Evolutionary conservation across 1,140 invertebrate genomes (phyloP).

Genomic region (Nephila pilipes): DNA sequence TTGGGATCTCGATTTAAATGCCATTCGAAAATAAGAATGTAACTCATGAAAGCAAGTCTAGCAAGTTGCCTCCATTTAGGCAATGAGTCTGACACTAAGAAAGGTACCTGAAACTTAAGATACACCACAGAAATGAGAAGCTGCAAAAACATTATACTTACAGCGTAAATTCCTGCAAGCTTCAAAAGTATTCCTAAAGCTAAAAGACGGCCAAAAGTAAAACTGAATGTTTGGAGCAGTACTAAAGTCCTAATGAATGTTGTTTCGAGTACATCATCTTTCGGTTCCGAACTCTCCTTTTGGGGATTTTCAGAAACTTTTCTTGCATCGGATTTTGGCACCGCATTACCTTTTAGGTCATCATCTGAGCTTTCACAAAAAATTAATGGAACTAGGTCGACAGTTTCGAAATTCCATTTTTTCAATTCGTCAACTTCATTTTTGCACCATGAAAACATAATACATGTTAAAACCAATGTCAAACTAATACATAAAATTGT

Average conservation of each 20-base stretch:
- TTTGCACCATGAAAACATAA: conserved; percentile 38
- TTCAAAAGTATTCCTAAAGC: conserved; percentile 69
- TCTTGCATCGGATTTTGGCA: not conserved
- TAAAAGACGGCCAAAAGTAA: conserved; percentile 68
- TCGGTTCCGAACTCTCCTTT: not conserved
- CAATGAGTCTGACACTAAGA: conserved; percentile 60
- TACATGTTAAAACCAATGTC: conserved; percentile 60
- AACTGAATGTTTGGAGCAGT: conserved; percentile 57
- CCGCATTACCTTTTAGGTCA: not conserved
- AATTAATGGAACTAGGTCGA: conserved; percentile 63
- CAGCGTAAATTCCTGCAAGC: conserved; percentile 63
- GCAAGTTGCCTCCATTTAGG: conserved; percentile 61
- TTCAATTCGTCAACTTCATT: conserved; percentile 40
- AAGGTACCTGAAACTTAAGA: conserved; percentile 69
- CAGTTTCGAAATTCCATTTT: conserved; percentile 70
- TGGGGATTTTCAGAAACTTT: not conserved
- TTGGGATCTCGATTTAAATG: conserved; percentile 67
- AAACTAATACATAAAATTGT: conserved; percentile 38
- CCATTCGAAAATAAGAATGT: conserved; percentile 73
- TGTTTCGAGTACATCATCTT: not conserved
- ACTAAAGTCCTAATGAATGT: conserved; percentile 22
- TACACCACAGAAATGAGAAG: conserved; percentile 65
- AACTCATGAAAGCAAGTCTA: conserved; percentile 65
- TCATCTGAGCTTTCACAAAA: conserved; percentile 40
- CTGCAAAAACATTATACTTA: conserved; percentile 71